A percentile compares a stretch with the other conserved stretches of the same genome.
These are phyloP conservation scores for Acrocephalus kingi DNA, from an alignment of 2,113 vertebrate species.

Conservation along the genomic window DNA sequence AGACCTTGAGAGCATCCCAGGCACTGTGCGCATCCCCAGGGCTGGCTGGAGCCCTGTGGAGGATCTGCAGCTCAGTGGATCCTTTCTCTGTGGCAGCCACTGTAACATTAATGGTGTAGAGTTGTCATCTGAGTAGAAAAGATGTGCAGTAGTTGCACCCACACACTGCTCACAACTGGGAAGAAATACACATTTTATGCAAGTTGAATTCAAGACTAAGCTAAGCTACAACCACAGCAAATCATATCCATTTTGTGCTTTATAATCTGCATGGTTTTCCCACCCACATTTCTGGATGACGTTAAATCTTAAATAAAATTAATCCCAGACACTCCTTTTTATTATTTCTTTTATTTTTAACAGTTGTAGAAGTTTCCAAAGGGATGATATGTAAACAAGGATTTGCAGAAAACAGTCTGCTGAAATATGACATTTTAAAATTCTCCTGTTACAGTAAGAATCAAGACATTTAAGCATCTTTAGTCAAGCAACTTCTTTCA, in stretches of 20 bases:
- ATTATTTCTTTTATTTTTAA: background rate
- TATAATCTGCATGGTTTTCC: background rate
- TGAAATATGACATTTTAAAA: background rate
- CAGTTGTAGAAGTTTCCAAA: background rate
- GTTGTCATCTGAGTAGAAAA: background rate
- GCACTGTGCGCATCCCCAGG: background rate
- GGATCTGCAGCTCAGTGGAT: background rate
- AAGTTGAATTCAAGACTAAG: background rate
- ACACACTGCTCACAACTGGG: background rate
- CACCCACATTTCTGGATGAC: background rate
- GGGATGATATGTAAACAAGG: background rate
- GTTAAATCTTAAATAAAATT: background rate
- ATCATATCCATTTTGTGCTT: background rate
- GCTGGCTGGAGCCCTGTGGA: background rate
- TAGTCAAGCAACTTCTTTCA: background rate
- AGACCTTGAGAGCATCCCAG: background rate
- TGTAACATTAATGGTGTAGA: background rate
- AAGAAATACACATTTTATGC: rapidly evolving
- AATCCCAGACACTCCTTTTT: background rate
- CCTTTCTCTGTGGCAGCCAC: background rate
- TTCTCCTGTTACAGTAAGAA: background rate
- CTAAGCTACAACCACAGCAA: background rate
- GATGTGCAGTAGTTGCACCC: background rate
- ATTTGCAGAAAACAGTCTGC: background rate
- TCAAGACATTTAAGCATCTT: background rate